Evolutionary conservation across 2,888 invertebrate species (phyloP), one percentile per base, ranked within the genome.

Genomic region (Fissipunctia ypsillon): DNA sequence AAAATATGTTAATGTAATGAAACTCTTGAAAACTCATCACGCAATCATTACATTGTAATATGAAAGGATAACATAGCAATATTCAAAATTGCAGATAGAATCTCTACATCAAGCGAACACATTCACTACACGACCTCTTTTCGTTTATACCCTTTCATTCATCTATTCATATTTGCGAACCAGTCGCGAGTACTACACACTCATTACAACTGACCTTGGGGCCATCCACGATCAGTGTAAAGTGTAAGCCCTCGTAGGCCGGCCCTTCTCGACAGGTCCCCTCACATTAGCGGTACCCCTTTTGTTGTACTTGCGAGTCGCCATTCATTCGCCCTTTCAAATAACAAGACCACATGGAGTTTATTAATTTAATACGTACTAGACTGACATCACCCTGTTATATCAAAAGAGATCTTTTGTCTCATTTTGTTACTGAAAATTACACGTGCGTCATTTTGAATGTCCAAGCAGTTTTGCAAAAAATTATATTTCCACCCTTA

Each of bases 201-300:
- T 50, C 63, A 38, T 81, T 35, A n/a, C 14, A 28, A 0, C 19
- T 73, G 68, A 84, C 80, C 73, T 80, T 68, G 80, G 38, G n/a
- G 38, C n/a, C n/a, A 4, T 3, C n/a, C 64, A 80, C 80, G 84
- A 80, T 79, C 64, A 80, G 12, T 4, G 4, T 38, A 14, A 48
- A 52, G 43, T 43, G 43, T 12, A 50, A 38, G 9, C 38, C 9
- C 35, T 52, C 35, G 19, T 14, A 43, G n/a, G 38, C 12, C 41
- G 48, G 43, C 19, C 64, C 64, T 50, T 45, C n/a, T 64, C 38
- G 22, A 22, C 35, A 65, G 14, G 50, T 59, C 31, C 60, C 43
- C 54, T 31, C 56, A 56, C 31, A 78, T 63, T 43, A 81, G 45
- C 56, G 43, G 48, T 43, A 64, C 31, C 57, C 35, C 48, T 31